Conservation (phyloP, 2,797 vertebrate genomes). For the Ceryle rudis region DNA sequence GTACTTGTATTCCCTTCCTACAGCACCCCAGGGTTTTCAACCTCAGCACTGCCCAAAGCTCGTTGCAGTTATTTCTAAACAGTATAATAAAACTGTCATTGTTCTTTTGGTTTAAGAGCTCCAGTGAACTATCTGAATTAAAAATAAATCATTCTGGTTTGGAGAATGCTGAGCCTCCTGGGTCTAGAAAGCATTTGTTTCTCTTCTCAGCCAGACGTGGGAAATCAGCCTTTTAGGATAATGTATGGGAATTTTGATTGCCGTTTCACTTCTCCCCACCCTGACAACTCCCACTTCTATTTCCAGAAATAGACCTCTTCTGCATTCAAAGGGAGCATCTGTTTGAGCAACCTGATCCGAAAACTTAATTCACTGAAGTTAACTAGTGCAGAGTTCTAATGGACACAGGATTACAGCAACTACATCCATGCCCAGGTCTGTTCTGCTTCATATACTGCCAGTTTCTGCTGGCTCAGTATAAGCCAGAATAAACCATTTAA, state of each 20-base stretch:
- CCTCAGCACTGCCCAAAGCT: not conserved
- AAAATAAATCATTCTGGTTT: slow-evolving; percentile 44
- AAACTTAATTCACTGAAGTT: not conserved
- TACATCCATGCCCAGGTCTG: not conserved
- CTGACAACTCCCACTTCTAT: slow-evolving; percentile 27
- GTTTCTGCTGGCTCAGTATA: not conserved
- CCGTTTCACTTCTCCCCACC: not conserved
- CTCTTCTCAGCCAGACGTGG: slow-evolving; percentile 39
- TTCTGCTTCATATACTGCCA: not conserved
- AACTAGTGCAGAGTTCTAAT: not conserved
- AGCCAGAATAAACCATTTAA: not conserved
- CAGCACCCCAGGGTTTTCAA: not conserved
- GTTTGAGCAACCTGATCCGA: not conserved
- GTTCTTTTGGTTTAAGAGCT: not conserved
- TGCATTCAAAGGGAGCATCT: not conserved
- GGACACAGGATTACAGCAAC: not conserved
- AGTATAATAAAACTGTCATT: not conserved
- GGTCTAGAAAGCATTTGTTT: slow-evolving; percentile 52
- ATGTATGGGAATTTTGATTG: slow-evolving; percentile 13
- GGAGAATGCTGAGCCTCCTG: not conserved
- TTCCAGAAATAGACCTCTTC: slow-evolving; percentile 52
- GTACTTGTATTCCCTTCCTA: not conserved
- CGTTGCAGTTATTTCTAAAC: not conserved
- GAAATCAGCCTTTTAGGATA: slow-evolving; percentile 55
- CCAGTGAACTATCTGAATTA: slow-evolving; percentile 9